These are phyloP conservation scores for Pollimyrus isidori DNA, from an alignment of 2,113 vertebrate species.

Conservation along the genomic window DNA sequence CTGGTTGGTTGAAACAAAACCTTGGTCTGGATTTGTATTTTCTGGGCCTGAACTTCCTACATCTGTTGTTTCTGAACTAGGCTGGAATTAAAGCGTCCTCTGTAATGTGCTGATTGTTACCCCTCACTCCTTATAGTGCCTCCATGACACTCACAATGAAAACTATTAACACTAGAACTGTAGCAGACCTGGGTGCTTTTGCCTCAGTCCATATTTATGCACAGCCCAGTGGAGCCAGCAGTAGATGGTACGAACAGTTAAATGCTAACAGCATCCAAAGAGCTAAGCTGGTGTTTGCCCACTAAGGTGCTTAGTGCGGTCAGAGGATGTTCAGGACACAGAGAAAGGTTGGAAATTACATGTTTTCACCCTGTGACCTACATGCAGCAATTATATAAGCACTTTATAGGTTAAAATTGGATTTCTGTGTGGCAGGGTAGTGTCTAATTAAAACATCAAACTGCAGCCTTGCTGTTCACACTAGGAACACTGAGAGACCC, in stretches of 20 bases:
- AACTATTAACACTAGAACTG: background rate
- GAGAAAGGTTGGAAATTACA: slow-evolving; percentile 50
- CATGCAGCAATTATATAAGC: slow-evolving; percentile 41
- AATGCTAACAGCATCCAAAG: slow-evolving; percentile 24
- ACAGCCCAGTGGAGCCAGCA: slow-evolving; percentile 21
- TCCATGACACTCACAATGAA: background rate
- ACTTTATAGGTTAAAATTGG: slow-evolving; percentile 27
- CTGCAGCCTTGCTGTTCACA: slow-evolving; percentile 42
- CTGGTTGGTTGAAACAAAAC: background rate
- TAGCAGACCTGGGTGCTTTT: background rate
- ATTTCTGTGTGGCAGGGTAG: slow-evolving; percentile 10
- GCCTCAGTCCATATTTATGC: slow-evolving; percentile 38
- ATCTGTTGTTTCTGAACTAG: background rate
- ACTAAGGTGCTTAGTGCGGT: slow-evolving; percentile 36
- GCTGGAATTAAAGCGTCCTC: background rate
- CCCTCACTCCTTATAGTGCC: background rate
- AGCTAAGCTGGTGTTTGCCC: slow-evolving; percentile 35
- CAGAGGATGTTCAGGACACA: slow-evolving; percentile 36
- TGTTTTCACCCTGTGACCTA: slow-evolving; percentile 26
- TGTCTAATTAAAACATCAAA: slow-evolving; percentile 53
- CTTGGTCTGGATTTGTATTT: background rate
- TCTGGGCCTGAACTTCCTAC: background rate
- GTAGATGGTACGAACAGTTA: slow-evolving; percentile 21
- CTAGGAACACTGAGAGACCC: background rate
- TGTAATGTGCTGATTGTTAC: background rate